Conservation (phyloP, 2,113 vertebrate genomes). For the Pavo muticus region DNA sequence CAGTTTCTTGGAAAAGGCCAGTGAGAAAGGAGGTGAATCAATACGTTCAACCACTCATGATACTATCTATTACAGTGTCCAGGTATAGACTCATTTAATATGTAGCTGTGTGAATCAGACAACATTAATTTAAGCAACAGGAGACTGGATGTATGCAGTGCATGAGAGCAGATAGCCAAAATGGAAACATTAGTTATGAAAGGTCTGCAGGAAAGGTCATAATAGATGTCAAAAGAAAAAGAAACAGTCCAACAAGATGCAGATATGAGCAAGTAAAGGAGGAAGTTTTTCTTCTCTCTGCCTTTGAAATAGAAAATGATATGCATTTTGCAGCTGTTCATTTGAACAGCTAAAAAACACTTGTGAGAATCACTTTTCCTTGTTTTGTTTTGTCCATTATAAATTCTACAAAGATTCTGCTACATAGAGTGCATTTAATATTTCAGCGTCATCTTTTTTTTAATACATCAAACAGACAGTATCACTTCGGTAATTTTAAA, state of each 20-base stretch:
- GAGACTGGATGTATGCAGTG: neutral
- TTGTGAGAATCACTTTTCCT: neutral
- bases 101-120: fast-evolving
- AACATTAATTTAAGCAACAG: neutral
- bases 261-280: neutral
- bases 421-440: neutral
- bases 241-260: neutral
- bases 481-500: neutral
- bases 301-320: neutral
- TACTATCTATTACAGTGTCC: neutral
- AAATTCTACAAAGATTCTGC: neutral
- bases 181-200: neutral
- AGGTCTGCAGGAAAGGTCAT: neutral
- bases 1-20: neutral
- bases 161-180: neutral
- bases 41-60: neutral
- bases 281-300: neutral
- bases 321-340: neutral
- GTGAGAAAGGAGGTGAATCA: neutral
- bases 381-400: neutral
- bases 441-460: neutral
- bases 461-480: neutral
- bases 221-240: neutral
- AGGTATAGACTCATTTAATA: neutral
- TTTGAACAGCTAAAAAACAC: neutral